A percentile compares a stretch with the other conserved stretches of the same genome.
Conservation (phyloP, 2,797 vertebrate species). For the Spinus pinus region DNA sequence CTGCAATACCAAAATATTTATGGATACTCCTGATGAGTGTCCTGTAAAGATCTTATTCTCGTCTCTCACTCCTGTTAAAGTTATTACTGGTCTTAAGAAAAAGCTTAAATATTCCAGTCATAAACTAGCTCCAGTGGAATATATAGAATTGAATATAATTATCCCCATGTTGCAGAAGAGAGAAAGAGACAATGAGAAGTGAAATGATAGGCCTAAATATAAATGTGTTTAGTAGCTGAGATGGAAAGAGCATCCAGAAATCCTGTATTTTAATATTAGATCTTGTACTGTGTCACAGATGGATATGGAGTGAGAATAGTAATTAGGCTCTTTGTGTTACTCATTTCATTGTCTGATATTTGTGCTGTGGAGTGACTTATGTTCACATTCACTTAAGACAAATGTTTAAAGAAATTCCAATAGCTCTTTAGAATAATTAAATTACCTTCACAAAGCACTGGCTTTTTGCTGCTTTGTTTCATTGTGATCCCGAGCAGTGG, state of each 20-base stretch:
- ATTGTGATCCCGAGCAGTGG: neutral
- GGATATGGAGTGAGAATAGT: neutral
- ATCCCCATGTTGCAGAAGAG: neutral
- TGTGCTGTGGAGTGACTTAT: conserved; percentile 6
- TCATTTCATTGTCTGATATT: conserved; percentile 6
- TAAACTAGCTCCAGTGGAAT: neutral
- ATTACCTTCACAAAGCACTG: neutral
- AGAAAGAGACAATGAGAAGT: neutral
- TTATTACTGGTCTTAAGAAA: neutral
- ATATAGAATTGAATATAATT: neutral
- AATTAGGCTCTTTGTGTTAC: conserved; percentile 14
- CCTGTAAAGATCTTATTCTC: neutral
- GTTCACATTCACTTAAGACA: neutral
- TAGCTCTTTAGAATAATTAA: neutral
- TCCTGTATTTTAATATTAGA: neutral
- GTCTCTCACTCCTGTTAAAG: neutral
- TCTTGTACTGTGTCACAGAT: neutral
- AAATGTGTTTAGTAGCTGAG: neutral
- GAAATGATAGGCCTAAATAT: neutral
- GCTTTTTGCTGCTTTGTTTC: neutral
- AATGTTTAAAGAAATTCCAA: neutral
- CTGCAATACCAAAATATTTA: neutral
- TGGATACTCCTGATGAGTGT: neutral
- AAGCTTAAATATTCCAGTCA: neutral
- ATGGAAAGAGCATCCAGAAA: neutral